phyloP scores from a whole-genome alignment of 2,113 vertebrate genomes.

The Macaca nemestrina region DNA sequence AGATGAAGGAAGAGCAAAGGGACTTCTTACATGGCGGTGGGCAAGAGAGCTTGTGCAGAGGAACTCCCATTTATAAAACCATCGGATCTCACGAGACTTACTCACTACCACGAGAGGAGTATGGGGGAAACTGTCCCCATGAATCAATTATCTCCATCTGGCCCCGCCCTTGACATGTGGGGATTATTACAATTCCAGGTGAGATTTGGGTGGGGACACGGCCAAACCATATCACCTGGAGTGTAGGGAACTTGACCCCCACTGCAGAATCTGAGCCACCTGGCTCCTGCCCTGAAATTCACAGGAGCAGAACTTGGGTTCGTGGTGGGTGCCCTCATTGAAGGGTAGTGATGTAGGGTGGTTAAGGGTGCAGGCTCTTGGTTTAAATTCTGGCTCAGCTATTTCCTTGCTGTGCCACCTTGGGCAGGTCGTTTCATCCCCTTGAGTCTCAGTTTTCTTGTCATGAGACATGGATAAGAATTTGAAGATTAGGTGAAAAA shows the following conservation, averaged over 20 bases:
- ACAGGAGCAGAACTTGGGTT: neutral
- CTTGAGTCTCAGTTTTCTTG: neutral
- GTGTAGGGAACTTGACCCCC: neutral
- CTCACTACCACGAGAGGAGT: too few species aligned
- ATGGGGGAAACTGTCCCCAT: too few species aligned
- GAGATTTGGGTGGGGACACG: too few species aligned
- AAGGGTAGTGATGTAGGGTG: accelerated
- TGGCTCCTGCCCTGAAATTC: neutral
- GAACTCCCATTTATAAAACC: too few species aligned
- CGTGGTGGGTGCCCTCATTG: accelerated
- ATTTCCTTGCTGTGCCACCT: neutral
- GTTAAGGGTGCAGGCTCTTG: accelerated
- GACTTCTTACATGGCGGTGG: too few species aligned
- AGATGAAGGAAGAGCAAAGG: too few species aligned
- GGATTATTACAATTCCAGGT: too few species aligned
- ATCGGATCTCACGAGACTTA: too few species aligned
- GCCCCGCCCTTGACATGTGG: too few species aligned
- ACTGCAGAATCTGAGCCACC: neutral
- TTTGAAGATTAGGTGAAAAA: neutral
- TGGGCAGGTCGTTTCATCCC: neutral
- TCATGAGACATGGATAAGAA: neutral
- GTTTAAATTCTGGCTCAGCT: neutral
- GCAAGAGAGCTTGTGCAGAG: too few species aligned
- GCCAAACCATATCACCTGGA: too few species aligned
- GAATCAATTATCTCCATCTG: too few species aligned